Base-by-base conservation (phyloP, 2,113 vertebrate species). In the Orientallactaga bullata region DNA sequence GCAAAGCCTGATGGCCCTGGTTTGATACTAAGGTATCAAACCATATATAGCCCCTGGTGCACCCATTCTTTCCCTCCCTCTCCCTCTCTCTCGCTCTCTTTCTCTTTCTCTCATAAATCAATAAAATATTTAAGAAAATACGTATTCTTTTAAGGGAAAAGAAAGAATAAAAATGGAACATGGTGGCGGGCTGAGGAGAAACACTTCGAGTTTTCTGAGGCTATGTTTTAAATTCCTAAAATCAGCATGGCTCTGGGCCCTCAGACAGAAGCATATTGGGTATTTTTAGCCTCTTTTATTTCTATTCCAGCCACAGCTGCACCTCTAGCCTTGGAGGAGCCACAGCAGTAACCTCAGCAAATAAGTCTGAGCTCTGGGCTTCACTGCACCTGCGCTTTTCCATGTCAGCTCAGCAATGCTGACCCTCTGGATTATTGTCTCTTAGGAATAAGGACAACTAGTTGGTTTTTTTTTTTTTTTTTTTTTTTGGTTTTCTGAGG, bases 271-370 rank as follows among this genome's bases (percentile, higher is more conserved):
- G 30, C 77, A 80, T 13, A 11, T 81, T 94, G 71, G 85, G 2
- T 94, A 86, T 97, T 95, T 95, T 96, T 93, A 83, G 66, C 39
- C 51, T 90, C 60, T 95, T 90, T 94, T 28, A 72, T 94, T 88
- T 95, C 63, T 55, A 83, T 68, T 78, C 35, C 58, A 60, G 39
- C 78, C 35, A 81, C 76, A 84, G n/a, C 30, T 77, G 42, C 1
- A 35, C 55, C 47, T 91, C 37, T 28, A 37, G n/a, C 24, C n/a
- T 87, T 73, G 74, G 84, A 51, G 55, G 74, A 94, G 61, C 42
- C 18, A 28, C 4, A 78, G 69, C 68, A 61, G 55, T 77, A 28
- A 83, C 69, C 15, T 74, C 35, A n/a, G 78, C 79, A 78, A 63
- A 37, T 71, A 51, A n/a, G 74, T 61, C 16, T 72, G 66, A 90